phyloP scores from a whole-genome alignment of 2,888 invertebrate species.

The Camptogramma bilineatum region DNA sequence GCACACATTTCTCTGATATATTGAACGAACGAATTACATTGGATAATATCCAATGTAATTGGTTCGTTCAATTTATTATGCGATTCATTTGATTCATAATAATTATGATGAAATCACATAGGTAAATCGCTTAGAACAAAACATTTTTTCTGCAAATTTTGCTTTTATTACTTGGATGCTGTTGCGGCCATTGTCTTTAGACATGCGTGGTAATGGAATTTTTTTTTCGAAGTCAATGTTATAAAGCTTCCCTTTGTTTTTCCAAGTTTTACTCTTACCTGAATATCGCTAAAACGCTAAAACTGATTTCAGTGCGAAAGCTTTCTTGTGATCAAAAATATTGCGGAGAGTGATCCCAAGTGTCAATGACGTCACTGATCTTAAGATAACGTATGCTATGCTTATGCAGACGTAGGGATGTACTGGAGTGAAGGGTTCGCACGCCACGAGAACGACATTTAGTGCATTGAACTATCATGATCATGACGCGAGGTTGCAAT shows the following conservation, averaged over 20 bases:
- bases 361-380: too few relatives aligned
- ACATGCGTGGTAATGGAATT: background rate
- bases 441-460: conserved; percentile 54
- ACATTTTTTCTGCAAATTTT: background rate
- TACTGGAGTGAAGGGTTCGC: conserved; percentile 46
- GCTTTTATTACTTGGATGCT: background rate
- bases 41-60: too few relatives aligned
- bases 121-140: background rate
- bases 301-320: too few relatives aligned
- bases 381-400: background rate
- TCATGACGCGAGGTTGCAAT: conserved; percentile 59
- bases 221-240: background rate
- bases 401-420: conserved; percentile 30
- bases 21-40: conserved; percentile 7
- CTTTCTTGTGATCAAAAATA: too few relatives aligned
- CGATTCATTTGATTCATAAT: too few relatives aligned
- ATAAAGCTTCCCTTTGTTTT: too few relatives aligned
- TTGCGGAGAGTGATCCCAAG: too few relatives aligned
- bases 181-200: background rate
- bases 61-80: too few relatives aligned
- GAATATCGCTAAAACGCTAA: too few relatives aligned
- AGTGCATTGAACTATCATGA: conserved; percentile 55
- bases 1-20: conserved; percentile 37
- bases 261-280: too few relatives aligned
- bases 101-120: too few relatives aligned